Base-by-base conservation (phyloP, 2,797 vertebrate species). In the Syndactyla subalaris region DNA sequence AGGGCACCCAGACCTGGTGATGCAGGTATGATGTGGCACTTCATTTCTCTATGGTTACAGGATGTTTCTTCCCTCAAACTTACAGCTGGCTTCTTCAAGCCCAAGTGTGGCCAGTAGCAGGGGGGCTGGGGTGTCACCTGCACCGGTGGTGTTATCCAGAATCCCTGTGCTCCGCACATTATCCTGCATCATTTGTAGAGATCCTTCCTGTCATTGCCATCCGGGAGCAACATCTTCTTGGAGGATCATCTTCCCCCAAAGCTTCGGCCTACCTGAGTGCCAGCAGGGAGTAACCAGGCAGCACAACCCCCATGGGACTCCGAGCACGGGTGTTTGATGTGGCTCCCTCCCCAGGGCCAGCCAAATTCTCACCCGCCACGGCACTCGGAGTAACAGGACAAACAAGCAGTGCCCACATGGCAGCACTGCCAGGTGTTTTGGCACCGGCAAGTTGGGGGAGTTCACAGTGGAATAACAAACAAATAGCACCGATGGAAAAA, bases 31-130 rank as follows among this genome's bases (percentile, higher is more conserved):
- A 39, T 36, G 43, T 13, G 70, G 70, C 55, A 51, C 55, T 91
- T 68, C 20, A 19, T 49, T 58, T 39, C 54, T 39, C 0, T 27
- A 1, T 48, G 48, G 57, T 34, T 34, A 24, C 0, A 0, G 43
- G 21, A 13, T 41, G 14, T 61, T 65, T 84, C 80, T 68, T 75
- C 43, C 73, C 66, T 96, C 54, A n/a, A 4, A 38, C 29, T 67
- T 52, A 24, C 29, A 68, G 45, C 17, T 75, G 49, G 14, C 36
- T 88, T 54, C 7, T 41, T 4, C 0, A 0, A 58, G 23, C 32
- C 63, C 12, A 0, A 4, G 29, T 34, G 46, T 36, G 54, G 29
- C 68, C 63, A 13, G 32, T 63, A 15, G 14, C 23, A 3, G 24
- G 8, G 30, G 17, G 26, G 3, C 36, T 66, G 43, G 14, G 22